Base-by-base conservation (phyloP, 2,113 vertebrate genomes). In the Triplophysa tibetana region DNA sequence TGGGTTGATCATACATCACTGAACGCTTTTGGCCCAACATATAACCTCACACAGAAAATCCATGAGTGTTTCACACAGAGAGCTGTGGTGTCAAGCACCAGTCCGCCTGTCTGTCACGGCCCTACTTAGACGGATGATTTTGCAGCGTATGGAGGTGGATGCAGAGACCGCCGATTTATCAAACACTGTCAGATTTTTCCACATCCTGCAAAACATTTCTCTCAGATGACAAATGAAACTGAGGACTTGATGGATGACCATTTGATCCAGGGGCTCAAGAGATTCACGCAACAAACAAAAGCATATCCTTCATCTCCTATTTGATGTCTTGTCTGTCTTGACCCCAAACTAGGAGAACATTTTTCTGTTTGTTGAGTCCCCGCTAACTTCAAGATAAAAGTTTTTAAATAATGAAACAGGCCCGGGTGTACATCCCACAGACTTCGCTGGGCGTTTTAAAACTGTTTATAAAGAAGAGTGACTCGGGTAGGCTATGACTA, bases 241-340 rank as follows among this genome's bases (percentile, higher is more conserved):
- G 66, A 80, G 52, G 62, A 68, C 74, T 66, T 81, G 82, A 83
- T 63, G 63, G 78, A 81, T 83, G 75, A 45, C n/a, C 23, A 5
- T 74, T n/a, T 70, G 45, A 50, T 58, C 6, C 65, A 12, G 16
- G 52, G 70, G 54, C 64, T 52, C 73, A 50, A 56, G 48, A 19
- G 78, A 80, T 73, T 52, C 61, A 50, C 58, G 21, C 12, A 64
- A 77, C 24, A 67, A 26, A 60, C 70, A 65, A 19, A 66, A 50
- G 48, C 41, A 23, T 64, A 70, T 65, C 58, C 17, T 48, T 54
- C 69, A 73, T 50, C 58, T 19, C 41, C 64, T 52, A 41, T 73
- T 48, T 48, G 38, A 78, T 67, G 52, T 61, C 62, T 61, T 60
- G 38, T 65, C 38, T 21, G 24, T 62, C 61, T 73, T 61, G 66